phyloP scores from a whole-genome alignment of 1,140 invertebrate species.

The Lepeophtheirus salmonis region DNA sequence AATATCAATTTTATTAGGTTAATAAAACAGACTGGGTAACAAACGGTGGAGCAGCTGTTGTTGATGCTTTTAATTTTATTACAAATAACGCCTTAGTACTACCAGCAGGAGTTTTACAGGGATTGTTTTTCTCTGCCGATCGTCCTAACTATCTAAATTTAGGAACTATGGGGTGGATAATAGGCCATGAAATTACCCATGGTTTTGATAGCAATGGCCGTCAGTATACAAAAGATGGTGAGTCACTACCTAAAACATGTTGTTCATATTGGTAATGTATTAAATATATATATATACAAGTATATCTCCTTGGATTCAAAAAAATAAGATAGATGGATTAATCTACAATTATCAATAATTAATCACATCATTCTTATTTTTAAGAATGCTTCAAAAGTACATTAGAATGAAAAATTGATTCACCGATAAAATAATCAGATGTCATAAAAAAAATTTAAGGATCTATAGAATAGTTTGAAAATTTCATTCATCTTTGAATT shows the following conservation, averaged over 20 bases:
- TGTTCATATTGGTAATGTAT: background rate
- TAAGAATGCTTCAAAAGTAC: too few species aligned
- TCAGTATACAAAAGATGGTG: slow-evolving; percentile 11
- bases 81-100: slow-evolving; percentile 68
- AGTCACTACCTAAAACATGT: background rate
- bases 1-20: too few species aligned
- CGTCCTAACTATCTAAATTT: slow-evolving; percentile 77
- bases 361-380: too few species aligned
- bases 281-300: background rate
- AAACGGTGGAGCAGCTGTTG: slow-evolving; percentile 51
- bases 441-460: too few species aligned
- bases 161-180: slow-evolving; percentile 72
- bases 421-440: too few species aligned
- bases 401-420: too few species aligned
- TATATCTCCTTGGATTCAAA: too few species aligned
- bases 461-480: too few species aligned
- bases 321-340: too few species aligned
- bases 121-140: slow-evolving; percentile 51
- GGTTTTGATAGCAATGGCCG: slow-evolving; percentile 57
- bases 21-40: slow-evolving; percentile 50
- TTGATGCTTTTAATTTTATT: slow-evolving; percentile 62
- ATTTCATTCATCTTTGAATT: background rate
- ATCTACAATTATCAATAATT: too few species aligned
- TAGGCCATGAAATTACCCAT: slow-evolving; percentile 83
- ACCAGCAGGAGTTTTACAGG: slow-evolving; percentile 60